These are phyloP conservation scores for Fragum sueziense DNA, from an alignment of 2,888 invertebrate genomes.

Conservation along the genomic window DNA sequence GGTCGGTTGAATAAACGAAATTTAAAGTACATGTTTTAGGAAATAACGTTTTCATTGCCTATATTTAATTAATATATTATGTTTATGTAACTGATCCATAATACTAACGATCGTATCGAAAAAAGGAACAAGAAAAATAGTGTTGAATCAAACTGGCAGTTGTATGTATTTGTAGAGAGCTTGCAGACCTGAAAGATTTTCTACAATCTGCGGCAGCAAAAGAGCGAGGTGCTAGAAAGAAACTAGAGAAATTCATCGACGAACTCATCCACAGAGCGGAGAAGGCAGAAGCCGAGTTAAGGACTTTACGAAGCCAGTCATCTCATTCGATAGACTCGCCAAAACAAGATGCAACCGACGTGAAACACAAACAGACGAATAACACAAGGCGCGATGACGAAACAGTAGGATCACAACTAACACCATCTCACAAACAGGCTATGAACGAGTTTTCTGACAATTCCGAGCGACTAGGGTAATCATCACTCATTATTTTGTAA, in stretches of 20 bases:
- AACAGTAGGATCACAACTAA: neutral
- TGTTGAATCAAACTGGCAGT: no score
- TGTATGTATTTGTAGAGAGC: slow-evolving; percentile 41
- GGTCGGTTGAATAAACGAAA: no score
- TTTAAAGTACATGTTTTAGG: no score
- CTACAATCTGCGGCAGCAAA: slow-evolving; percentile 71
- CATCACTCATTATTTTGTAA: no score
- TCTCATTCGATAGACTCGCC: neutral
- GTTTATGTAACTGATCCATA: no score
- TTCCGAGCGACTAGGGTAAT: neutral
- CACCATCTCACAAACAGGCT: neutral
- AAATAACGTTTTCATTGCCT: no score
- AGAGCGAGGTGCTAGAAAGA: slow-evolving; percentile 73
- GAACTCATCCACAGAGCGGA: slow-evolving; percentile 74
- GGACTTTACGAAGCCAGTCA: slow-evolving; percentile 52
- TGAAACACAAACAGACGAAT: neutral
- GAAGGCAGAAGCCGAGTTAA: slow-evolving; percentile 71
- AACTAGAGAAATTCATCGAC: slow-evolving; percentile 75
- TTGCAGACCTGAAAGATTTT: slow-evolving; percentile 68
- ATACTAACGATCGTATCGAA: no score
- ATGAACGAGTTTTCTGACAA: neutral
- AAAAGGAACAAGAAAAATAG: no score
- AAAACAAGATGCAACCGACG: neutral
- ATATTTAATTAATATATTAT: no score
- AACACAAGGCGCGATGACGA: neutral